These are phyloP conservation scores for Echinops telfairi DNA, from an alignment of 2,113 vertebrate genomes.

Conservation along the genomic window DNA sequence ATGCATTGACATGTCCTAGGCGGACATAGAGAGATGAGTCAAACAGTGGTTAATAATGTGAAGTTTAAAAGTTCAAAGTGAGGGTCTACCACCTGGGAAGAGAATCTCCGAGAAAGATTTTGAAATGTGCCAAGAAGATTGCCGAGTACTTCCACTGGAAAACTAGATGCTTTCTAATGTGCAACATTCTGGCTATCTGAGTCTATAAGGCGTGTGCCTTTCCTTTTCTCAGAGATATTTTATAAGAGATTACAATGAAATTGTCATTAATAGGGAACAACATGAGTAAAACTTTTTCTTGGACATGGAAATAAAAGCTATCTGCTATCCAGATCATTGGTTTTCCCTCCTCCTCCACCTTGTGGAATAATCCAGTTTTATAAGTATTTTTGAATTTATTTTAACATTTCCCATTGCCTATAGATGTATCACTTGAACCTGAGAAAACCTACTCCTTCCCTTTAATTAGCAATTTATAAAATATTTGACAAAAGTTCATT, in stretches of 20 bases:
- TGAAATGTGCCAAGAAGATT: not conserved
- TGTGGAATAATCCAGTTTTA: not conserved
- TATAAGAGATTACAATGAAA: no score
- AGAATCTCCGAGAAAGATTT: not conserved
- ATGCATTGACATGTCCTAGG: not conserved
- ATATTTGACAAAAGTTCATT: not conserved
- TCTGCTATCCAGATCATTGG: not conserved
- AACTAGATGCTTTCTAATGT: not conserved
- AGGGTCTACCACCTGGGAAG: not conserved
- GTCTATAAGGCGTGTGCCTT: not conserved
- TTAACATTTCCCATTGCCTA: slow-evolving; percentile 20
- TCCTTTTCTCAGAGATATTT: not conserved
- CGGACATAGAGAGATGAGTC: not conserved
- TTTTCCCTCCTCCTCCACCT: not conserved
- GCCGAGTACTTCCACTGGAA: not conserved
- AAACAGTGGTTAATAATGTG: not conserved
- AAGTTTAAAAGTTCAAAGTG: not conserved
- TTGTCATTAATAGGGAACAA: slow-evolving; percentile 2
- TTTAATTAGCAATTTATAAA: not conserved
- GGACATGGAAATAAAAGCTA: not conserved
- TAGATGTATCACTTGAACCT: slow-evolving; percentile 16
- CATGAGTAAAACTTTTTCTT: slow-evolving; percentile 29
- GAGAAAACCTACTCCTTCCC: not conserved
- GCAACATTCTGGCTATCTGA: not conserved
- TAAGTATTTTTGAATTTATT: slow-evolving; percentile 1